Evolutionary conservation across 2,888 invertebrate species (phyloP).

Genomic region (Eutolmus rufibarbis): DNA sequence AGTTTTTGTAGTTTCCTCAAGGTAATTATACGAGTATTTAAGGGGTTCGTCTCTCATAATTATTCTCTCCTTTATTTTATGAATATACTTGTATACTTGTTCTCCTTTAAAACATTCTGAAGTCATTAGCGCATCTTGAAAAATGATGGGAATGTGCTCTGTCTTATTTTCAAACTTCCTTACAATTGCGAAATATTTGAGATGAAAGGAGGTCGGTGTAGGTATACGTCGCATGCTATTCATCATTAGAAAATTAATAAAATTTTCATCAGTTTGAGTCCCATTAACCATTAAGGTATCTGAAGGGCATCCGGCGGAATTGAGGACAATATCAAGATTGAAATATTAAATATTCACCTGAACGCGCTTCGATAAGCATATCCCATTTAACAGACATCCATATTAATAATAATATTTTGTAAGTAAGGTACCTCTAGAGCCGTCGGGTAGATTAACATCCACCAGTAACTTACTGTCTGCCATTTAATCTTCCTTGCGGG

Average conservation of each 20-base stretch:
- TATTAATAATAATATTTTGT: conserved; percentile 21
- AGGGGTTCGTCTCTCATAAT: not conserved
- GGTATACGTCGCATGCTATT: not conserved
- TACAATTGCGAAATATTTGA: not conserved
- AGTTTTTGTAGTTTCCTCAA: not conserved
- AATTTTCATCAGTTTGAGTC: not conserved
- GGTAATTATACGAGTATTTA: not conserved
- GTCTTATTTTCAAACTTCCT: not conserved
- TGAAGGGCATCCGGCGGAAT: not conserved
- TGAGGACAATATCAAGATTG: not conserved
- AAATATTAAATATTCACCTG: not conserved
- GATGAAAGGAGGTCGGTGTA: not conserved
- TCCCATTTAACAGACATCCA: not conserved
- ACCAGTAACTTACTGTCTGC: conserved; percentile 32
- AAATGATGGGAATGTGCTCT: not conserved
- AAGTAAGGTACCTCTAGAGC: not conserved
- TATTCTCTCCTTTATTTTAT: not conserved
- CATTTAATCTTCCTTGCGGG: conserved; percentile 20
- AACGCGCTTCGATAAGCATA: not conserved
- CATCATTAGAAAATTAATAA: not conserved
- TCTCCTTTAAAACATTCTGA: not conserved
- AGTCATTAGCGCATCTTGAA: not conserved
- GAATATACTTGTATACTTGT: not conserved
- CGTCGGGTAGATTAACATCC: conserved; percentile 32
- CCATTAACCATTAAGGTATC: not conserved